Base-by-base conservation (phyloP, 2,888 invertebrate genomes). In the Disparrhopalites patrizii region DNA sequence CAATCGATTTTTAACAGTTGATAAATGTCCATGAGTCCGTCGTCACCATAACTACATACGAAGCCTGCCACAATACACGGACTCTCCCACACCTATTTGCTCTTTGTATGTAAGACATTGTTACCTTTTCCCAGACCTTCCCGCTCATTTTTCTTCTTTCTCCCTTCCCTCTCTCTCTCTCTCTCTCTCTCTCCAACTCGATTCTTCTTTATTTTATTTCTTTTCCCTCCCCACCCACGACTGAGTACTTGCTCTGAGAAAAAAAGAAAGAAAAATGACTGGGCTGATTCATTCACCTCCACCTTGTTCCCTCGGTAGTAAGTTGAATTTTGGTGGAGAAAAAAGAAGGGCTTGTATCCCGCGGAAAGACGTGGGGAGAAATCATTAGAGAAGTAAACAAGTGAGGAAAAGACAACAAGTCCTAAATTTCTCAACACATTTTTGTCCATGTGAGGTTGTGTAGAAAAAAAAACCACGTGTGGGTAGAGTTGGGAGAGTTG, bases 1-100 rank as follows among this genome's bases (percentile, higher is more conserved):
- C 57, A 73, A 71, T 73, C 69, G 69, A 71, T 71, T 70, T 70
- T 57, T 66, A 68, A 71, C 68, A 67, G 69, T 68, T 67, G 70
- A 73, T 71, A 70, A 73, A 73, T 69, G 62, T 55, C 50, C 62
- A 62, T 52, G n/a, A n/a, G n/a, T n/a, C 36, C 36, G 61, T 56
- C 64, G 63, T 63, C 62, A 18, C 60, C 50, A 30, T 27, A 36
- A 15, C 52, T 52, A 52, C 52, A 38, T n/a, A n/a, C n/a, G n/a
- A n/a, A n/a, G n/a, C n/a, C n/a, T n/a, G n/a, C n/a, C n/a, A n/a
- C n/a, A n/a, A n/a, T n/a, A n/a, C n/a, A n/a, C n/a, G n/a, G n/a
- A n/a, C n/a, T n/a, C n/a, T n/a, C n/a, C n/a, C n/a, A n/a, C n/a
- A n/a, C n/a, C n/a, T n/a, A n/a, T n/a, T n/a, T n/a, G n/a, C n/a